Evolutionary conservation across 2,113 vertebrate genomes (phyloP).

Genomic region (Ophthalmolycus amberensis): DNA sequence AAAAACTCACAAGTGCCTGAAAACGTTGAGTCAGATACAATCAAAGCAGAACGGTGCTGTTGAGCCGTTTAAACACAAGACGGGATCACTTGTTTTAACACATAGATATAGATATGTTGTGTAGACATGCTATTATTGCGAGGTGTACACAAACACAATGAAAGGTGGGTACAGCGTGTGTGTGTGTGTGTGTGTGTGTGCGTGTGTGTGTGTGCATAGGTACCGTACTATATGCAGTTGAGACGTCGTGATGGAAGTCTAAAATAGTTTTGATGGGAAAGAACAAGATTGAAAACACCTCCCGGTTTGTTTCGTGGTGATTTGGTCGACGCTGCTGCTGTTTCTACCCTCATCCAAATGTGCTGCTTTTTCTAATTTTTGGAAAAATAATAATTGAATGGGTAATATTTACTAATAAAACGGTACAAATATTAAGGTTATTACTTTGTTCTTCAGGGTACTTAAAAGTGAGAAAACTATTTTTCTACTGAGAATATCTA

Average conservation of each 20-base stretch:
- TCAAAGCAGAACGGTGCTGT: background rate
- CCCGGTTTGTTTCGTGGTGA: slow-evolving; percentile 14
- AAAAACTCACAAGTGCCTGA: slow-evolving; percentile 16
- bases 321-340: slow-evolving; percentile 56
- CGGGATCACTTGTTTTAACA: slow-evolving; percentile 10
- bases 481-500: slow-evolving; percentile 51
- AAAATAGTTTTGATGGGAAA: background rate
- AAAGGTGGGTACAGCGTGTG: background rate
- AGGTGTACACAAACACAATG: slow-evolving; percentile 7
- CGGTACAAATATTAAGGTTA: slow-evolving; percentile 31
- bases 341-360: slow-evolving; percentile 55
- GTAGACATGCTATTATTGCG: slow-evolving; percentile 28
- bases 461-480: slow-evolving; percentile 22
- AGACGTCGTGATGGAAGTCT: background rate
- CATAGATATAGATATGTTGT: slow-evolving; percentile 16
- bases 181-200: background rate
- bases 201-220: background rate
- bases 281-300: slow-evolving; percentile 21
- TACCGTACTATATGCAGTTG: background rate
- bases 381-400: slow-evolving; percentile 58
- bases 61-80: slow-evolving; percentile 29
- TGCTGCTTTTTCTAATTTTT: slow-evolving; percentile 70
- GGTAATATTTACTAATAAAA: slow-evolving; percentile 68
- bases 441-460: slow-evolving; percentile 43
- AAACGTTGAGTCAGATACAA: slow-evolving; percentile 6